Evolutionary conservation across 2,888 invertebrate species (phyloP).

Genomic region (Ectemnius lituratus): DNA sequence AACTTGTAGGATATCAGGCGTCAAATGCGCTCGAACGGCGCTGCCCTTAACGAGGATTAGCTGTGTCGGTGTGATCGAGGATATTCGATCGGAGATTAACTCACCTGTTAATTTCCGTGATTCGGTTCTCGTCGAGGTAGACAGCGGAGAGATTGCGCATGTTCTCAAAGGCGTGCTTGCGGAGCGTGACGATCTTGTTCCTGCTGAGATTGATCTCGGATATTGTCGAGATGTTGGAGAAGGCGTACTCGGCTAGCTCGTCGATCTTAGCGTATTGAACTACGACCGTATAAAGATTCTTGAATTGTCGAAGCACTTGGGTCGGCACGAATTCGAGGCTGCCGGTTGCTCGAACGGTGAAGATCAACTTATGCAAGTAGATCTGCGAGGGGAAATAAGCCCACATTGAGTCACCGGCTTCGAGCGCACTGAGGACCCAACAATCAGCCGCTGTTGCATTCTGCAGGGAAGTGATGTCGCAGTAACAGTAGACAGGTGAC

Average conservation of each 20-base stretch:
- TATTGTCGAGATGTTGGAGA: slow-evolving; percentile 86
- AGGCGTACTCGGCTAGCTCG: slow-evolving; percentile 85
- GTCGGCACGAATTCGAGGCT: slow-evolving; percentile 86
- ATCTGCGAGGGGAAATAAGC: slow-evolving; percentile 86
- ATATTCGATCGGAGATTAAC: slow-evolving; percentile 7
- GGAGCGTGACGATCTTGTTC: slow-evolving; percentile 85
- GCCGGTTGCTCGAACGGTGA: slow-evolving; percentile 85
- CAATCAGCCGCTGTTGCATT: slow-evolving; percentile 87
- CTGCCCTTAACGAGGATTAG: no score
- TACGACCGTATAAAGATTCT: slow-evolving; percentile 83
- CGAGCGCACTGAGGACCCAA: slow-evolving; percentile 85
- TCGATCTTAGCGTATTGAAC: slow-evolving; percentile 87
- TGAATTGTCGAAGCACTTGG: slow-evolving; percentile 83
- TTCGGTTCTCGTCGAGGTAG: slow-evolving; percentile 87
- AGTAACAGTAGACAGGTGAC: slow-evolving; percentile 84
- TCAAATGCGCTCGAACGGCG: no score
- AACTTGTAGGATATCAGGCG: no score
- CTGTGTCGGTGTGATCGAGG: no score
- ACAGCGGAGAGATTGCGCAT: slow-evolving; percentile 84
- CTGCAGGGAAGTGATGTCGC: slow-evolving; percentile 78
- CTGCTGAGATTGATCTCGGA: slow-evolving; percentile 84
- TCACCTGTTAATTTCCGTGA: slow-evolving; percentile 84
- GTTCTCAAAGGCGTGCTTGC: slow-evolving; percentile 86
- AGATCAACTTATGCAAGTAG: slow-evolving; percentile 84
- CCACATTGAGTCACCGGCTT: slow-evolving; percentile 86